Evolutionary conservation across 2,888 invertebrate species (phyloP), one percentile per base, ranked within the genome.

Genomic region (Morpho achilles): DNA sequence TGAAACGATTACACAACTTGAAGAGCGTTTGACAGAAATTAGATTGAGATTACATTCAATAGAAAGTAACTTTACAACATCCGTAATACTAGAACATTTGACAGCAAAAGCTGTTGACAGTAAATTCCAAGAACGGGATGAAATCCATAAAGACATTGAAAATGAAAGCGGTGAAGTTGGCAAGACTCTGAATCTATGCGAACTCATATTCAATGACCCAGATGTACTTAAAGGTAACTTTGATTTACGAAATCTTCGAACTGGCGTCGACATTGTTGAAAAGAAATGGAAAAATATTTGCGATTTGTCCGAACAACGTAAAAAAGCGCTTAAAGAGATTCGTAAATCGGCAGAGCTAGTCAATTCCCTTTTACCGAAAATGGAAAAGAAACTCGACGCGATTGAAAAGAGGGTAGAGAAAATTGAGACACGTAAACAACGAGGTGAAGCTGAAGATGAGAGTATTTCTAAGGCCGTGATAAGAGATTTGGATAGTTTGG

Each of bases 241-340:
- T 55, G 94, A 95, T 63, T 93, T 94, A 0, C 93, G 94, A 44
- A 93, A 93, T 54, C 87, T 96, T 8, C 93, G 92, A 40, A 87
- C 88, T 0, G 94, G 95, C 0, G 93, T 94, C 53, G 93, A 95
- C 54, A 94, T 93, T 59, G 86, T 96, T 8, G 96, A 96, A 70
- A 94, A 93, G 73, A 93, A 96, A 64, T 96, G 96, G 96, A 95
- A 94, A 70, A 92, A 92, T 48, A 93, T 96, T 2, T 96, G 96
- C 72, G 93, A 93, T 3, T 91, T 93, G 74, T 95, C 95, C 0
- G 93, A 94, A 7, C 94, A 94, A 57, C 91, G 95, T 2, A 89
- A 88, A 67, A 79, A 72, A 7, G 74, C 82, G 0, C 74, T 90
- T 1, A 84, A 81, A 58, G 88, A 90, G 60, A 75, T 87, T 8